Base-by-base conservation (phyloP, 2,797 vertebrate genomes). In the Argya squamiceps region DNA sequence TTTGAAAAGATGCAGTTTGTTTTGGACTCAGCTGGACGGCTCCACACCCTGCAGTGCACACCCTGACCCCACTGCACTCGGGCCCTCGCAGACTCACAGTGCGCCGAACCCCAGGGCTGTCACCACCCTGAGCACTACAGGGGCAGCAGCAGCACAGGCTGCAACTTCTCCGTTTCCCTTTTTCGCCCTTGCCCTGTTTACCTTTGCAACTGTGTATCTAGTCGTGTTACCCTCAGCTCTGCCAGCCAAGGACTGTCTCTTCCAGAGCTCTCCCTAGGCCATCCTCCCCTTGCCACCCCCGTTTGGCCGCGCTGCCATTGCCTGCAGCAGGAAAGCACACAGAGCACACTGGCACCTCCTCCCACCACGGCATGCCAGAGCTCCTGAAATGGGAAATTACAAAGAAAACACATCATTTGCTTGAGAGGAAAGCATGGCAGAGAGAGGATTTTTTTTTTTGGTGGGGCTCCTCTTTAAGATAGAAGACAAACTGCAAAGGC, bases 71-170 rank as follows among this genome's bases (percentile, higher is more conserved):
- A 2, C 8, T 12, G 14, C 27, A 2, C 46, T 11, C 0, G 2
- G 50, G 34, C 18, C 9, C 47, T 60, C 0, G 4, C 34, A 20
- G 1, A 4, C 52, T 23, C 62, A 24, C 49, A 37, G 14, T 0
- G 0, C 5, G 4, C 37, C 0, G 0, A 60, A 43, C 7, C 32
- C 65, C 1, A 0, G 13, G 3, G 14, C 7, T 50, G 10, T 43
- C 39, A 24, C 2, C 52, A 19, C 4, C 1, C 15, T 0, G 3
- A n/a, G 36, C 23, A 6, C 39, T 6, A 9, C n/a, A 17, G 1
- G 9, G 39, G 12, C 76, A 62, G 19, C 0, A 3, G 41, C 32
- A 84, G 34, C 16, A 74, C 18, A 41, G 26, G 15, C 49, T 65
- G 34, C 30, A 58, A 2, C 15, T 50, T 3, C 1, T 0, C n/a